These are phyloP conservation scores for Bombus cullumanus DNA, from an alignment of 1,140 invertebrate genomes.

Conservation along the genomic window DNA sequence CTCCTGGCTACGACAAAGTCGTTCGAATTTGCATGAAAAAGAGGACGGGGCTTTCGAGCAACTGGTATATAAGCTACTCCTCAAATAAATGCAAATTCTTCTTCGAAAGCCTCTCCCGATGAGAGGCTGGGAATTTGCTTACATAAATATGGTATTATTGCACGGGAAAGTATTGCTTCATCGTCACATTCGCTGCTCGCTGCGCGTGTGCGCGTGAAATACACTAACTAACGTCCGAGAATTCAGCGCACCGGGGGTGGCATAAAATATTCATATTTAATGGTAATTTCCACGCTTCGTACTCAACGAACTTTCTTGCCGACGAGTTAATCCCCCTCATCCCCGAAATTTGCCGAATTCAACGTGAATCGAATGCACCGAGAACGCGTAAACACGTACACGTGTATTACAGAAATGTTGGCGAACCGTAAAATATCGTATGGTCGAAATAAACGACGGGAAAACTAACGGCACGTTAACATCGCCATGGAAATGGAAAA, in stretches of 20 bases:
- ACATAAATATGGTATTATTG: conserved; percentile 71
- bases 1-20: conserved; percentile 45
- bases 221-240: conserved; percentile 51
- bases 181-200: conserved; percentile 27
- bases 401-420: not conserved
- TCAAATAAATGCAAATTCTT: conserved; percentile 74
- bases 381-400: conserved; percentile 10
- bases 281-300: conserved; percentile 40
- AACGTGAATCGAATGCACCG: not conserved
- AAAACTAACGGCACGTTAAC: not conserved
- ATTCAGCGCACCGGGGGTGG: conserved; percentile 17
- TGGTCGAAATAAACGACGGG: not conserved
- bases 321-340: conserved; percentile 12
- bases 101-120: conserved; percentile 65
- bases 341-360: conserved; percentile 32
- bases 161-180: conserved; percentile 64
- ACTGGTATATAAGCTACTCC: conserved; percentile 72
- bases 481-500: not conserved
- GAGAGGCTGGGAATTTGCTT: conserved; percentile 69
- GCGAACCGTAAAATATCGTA: not conserved
- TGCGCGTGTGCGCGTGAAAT: conserved; percentile 25
- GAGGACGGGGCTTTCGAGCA: conserved; percentile 65
- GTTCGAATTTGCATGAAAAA: conserved; percentile 73
- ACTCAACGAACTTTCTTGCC: conserved; percentile 30
- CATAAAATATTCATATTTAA: conserved; percentile 62